Percentiles rank a stretch among this genome's conserved stretches.
Evolutionary conservation across 2,888 invertebrate genomes (phyloP).

Genomic region (Heliconius ismenius): DNA sequence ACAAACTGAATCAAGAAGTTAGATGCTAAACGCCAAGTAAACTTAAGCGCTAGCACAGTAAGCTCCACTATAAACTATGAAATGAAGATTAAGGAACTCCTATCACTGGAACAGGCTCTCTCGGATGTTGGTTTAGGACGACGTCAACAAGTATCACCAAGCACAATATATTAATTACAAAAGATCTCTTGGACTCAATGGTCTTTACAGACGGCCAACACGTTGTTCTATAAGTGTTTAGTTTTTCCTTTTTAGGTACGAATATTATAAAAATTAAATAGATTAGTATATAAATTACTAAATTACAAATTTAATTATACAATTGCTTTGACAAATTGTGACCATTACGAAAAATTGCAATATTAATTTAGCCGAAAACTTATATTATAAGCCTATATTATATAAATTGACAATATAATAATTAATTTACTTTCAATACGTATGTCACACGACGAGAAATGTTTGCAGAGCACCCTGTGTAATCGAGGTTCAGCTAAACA

Average conservation of each 20-base stretch:
- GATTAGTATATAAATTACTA: too few species aligned
- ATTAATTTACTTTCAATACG: constrained; percentile 40
- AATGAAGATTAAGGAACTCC: constrained; percentile 49
- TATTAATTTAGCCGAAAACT: neutral
- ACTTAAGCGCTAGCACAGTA: constrained; percentile 27
- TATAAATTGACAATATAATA: neutral
- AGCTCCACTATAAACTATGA: constrained; percentile 39
- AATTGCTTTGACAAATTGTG: too few species aligned
- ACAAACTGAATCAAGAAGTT: constrained; percentile 21
- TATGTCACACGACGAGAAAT: constrained; percentile 44
- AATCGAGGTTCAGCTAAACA: constrained; percentile 56
- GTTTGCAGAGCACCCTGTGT: constrained; percentile 49
- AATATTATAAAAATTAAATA: too few species aligned
- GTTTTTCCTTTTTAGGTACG: too few species aligned
- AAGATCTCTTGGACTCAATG: constrained; percentile 44
- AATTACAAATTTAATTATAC: too few species aligned
- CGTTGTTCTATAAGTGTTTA: too few species aligned
- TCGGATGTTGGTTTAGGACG: constrained; percentile 67
- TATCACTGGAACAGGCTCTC: constrained; percentile 36
- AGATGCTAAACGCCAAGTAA: constrained; percentile 17
- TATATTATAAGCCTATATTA: neutral
- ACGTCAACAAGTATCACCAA: constrained; percentile 55
- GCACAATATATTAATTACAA: constrained; percentile 68
- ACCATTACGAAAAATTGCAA: neutral
- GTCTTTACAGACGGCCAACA: too few species aligned